Evolutionary conservation across 2,888 invertebrate species (phyloP).

Genomic region (Brenthis hecate): DNA sequence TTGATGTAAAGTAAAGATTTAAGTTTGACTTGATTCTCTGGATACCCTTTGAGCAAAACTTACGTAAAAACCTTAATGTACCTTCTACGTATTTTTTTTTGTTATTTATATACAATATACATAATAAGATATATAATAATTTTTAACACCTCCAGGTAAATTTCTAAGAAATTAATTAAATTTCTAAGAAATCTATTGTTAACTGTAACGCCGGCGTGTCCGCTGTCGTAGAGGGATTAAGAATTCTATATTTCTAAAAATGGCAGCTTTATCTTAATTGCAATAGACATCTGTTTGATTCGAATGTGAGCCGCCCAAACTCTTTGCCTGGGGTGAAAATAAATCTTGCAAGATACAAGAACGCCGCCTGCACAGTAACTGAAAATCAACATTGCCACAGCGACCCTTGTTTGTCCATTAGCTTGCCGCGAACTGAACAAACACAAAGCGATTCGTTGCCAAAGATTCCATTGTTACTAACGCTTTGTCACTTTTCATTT

Average conservation of each 20-base stretch:
- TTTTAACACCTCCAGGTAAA: no score
- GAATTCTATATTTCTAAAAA: neutral
- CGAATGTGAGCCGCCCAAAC: conserved; percentile 28
- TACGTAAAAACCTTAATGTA: no score
- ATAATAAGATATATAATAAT: no score
- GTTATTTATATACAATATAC: no score
- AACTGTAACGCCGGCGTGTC: no score
- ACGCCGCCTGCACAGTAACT: conserved; percentile 66
- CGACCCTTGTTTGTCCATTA: conserved; percentile 80
- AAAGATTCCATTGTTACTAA: conserved; percentile 44
- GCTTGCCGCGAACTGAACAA: conserved; percentile 72
- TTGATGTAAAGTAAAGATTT: no score
- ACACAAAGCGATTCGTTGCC: conserved; percentile 51
- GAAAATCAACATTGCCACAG: conserved; percentile 72
- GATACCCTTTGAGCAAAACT: no score
- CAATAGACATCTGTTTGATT: conserved; percentile 21
- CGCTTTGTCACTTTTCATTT: conserved; percentile 40
- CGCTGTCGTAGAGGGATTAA: neutral
- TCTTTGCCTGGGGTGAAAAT: conserved; percentile 57
- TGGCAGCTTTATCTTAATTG: conserved; percentile 8
- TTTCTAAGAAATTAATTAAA: no score
- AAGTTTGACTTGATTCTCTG: no score
- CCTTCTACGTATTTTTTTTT: no score
- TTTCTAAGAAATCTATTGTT: no score
- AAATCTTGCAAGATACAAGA: conserved; percentile 74